A percentile compares a stretch with the other conserved stretches of the same genome.
These are phyloP conservation scores for Lepus americanus DNA, from an alignment of 2,113 vertebrate species.

Conservation along the genomic window DNA sequence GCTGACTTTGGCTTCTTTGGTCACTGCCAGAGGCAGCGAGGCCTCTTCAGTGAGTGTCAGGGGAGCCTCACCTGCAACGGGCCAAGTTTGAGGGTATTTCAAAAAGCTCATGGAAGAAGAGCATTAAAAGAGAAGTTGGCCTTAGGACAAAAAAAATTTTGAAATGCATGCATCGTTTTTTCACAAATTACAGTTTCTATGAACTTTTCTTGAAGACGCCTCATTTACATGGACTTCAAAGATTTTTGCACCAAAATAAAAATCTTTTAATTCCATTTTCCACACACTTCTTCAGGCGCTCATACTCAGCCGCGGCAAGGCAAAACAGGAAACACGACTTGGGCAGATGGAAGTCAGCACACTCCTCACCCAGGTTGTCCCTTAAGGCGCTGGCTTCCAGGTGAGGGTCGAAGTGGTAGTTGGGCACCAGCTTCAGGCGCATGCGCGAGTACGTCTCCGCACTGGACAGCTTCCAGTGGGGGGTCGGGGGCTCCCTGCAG, in stretches of 20 bases:
- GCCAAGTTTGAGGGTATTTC: too few species aligned
- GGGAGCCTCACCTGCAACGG: slow-evolving; percentile 91
- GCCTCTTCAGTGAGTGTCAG: slow-evolving; percentile 88
- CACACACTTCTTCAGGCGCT: too few species aligned
- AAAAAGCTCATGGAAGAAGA: too few species aligned
- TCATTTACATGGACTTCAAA: too few species aligned
- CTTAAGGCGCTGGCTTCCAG: slow-evolving; percentile 95
- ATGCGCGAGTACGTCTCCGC: slow-evolving; percentile 98
- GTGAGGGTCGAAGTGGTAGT: slow-evolving; percentile 94
- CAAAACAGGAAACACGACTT: rapidly evolving
- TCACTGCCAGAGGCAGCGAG: slow-evolving; percentile 92
- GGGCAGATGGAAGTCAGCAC: background rate
- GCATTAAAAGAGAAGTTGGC: too few species aligned
- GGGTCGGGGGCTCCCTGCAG: slow-evolving; percentile 88
- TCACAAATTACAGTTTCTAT: too few species aligned
- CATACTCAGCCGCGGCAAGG: background rate
- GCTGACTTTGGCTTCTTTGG: slow-evolving; percentile 97
- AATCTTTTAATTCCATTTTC: too few species aligned
- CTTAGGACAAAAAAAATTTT: too few species aligned
- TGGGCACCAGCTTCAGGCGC: slow-evolving; percentile 97
- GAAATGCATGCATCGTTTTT: too few species aligned
- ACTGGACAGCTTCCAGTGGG: slow-evolving; percentile 93
- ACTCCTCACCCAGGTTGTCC: slow-evolving; percentile 94
- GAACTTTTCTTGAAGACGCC: too few species aligned
- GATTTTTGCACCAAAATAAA: too few species aligned